A percentile compares a stretch with the other conserved stretches of the same genome.
These are phyloP conservation scores for Paraplagusia blochii DNA, from an alignment of 2,113 vertebrate genomes.

Conservation along the genomic window DNA sequence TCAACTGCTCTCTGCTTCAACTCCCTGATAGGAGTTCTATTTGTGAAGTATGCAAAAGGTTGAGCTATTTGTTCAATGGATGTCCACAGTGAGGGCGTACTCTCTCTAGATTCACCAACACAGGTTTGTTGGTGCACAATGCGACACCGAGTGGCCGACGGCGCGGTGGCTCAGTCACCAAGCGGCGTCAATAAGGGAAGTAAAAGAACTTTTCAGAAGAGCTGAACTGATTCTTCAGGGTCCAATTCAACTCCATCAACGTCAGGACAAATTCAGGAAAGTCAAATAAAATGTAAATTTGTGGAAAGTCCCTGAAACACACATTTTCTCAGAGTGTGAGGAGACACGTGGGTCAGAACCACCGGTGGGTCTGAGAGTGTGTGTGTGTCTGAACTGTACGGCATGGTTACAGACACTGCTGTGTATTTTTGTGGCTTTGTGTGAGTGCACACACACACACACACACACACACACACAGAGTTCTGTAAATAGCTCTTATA, in stretches of 20 bases:
- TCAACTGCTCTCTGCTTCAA: constrained; percentile 56
- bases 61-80: constrained; percentile 53
- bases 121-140: no score
- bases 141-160: no score
- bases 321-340: constrained; percentile 62
- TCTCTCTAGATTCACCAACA: constrained; percentile 58
- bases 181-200: no score
- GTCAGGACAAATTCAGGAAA: constrained; percentile 72
- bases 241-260: constrained; percentile 68
- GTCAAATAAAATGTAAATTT: constrained; percentile 72
- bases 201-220: no score
- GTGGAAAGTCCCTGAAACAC: constrained; percentile 76
- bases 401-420: constrained; percentile 27
- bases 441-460: no score
- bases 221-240: constrained; percentile 54
- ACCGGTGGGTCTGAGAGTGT: constrained; percentile 32
- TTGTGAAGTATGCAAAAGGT: constrained; percentile 70
- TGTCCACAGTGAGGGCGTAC: constrained; percentile 63
- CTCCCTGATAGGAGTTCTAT: constrained; percentile 57
- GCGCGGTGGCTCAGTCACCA: no score
- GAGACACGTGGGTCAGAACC: constrained; percentile 45
- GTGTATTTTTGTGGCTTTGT: constrained; percentile 46
- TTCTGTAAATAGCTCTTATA: no score
- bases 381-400: constrained; percentile 18
- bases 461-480: no score